Evolutionary conservation across 2,797 vertebrate species (phyloP).

Genomic region (Ceryle rudis): DNA sequence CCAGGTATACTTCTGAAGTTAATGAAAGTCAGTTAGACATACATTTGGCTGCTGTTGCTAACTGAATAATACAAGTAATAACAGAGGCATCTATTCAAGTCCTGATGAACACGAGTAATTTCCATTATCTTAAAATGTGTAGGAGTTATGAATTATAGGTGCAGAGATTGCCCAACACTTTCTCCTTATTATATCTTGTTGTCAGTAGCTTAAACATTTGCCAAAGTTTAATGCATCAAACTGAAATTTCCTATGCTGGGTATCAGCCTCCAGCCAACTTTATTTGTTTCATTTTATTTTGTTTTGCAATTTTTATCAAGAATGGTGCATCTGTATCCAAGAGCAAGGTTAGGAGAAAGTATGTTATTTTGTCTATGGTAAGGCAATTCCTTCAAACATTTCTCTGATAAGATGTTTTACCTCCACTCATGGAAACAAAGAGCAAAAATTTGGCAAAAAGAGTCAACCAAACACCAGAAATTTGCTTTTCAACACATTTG

Average conservation of each 20-base stretch:
- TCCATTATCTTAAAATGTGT: conserved; percentile 65
- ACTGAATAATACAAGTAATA: conserved; percentile 69
- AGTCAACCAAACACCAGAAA: background rate
- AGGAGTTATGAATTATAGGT: conserved; percentile 67
- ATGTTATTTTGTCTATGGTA: conserved; percentile 59
- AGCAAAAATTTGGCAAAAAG: background rate
- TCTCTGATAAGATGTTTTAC: background rate
- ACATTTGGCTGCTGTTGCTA: conserved; percentile 57
- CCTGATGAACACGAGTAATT: conserved; percentile 69
- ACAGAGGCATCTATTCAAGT: conserved; percentile 62
- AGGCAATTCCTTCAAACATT: background rate
- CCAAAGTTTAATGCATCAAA: conserved; percentile 57
- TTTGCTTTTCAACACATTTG: conserved; percentile 30
- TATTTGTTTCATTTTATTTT: conserved; percentile 23
- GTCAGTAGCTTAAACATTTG: conserved; percentile 61
- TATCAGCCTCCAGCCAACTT: conserved; percentile 10
- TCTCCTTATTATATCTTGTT: conserved; percentile 59
- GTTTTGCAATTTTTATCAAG: conserved; percentile 52
- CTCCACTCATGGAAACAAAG: background rate
- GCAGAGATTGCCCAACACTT: conserved; percentile 58
- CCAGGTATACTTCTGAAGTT: conserved; percentile 50
- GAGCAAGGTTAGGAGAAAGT: conserved; percentile 56
- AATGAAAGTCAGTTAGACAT: conserved; percentile 62
- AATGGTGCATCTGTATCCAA: conserved; percentile 16
- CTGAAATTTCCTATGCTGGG: conserved; percentile 8